These are phyloP conservation scores for Otocyon megalotis DNA, from an alignment of 2,113 vertebrate species.

Conservation along the genomic window DNA sequence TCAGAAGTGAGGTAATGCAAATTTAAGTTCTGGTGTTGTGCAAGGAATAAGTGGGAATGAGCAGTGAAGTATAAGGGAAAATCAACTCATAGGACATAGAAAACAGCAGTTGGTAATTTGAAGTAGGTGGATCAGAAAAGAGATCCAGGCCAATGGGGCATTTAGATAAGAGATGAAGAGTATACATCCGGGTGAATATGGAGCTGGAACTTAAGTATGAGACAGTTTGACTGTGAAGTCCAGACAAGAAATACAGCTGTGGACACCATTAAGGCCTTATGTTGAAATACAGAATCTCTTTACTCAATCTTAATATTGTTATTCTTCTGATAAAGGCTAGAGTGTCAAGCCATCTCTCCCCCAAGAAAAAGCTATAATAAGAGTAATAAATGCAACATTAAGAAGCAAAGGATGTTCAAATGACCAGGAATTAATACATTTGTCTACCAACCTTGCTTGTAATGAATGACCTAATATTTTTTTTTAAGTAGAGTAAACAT, in stretches of 20 bases:
- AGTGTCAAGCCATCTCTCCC: background rate
- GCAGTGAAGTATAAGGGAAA: background rate
- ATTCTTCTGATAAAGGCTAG: background rate
- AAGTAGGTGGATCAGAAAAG: background rate
- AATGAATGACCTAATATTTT: slow-evolving; percentile 64
- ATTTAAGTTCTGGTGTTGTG: background rate
- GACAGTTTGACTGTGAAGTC: background rate
- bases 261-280: background rate
- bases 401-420: slow-evolving; percentile 73
- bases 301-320: background rate
- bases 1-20: background rate
- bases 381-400: slow-evolving; percentile 30
- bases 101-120: background rate
- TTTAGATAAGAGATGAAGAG: background rate
- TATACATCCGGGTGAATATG: background rate
- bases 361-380: background rate
- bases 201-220: background rate
- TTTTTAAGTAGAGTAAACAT: slow-evolving; percentile 76
- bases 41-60: background rate
- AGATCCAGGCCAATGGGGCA: background rate
- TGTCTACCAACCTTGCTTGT: slow-evolving; percentile 77
- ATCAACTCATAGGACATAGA: background rate
- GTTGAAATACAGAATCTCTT: background rate
- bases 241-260: background rate
- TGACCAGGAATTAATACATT: slow-evolving; percentile 69